Evolutionary conservation across 2,113 vertebrate genomes (phyloP).

Genomic region (Pluvialis apricaria): DNA sequence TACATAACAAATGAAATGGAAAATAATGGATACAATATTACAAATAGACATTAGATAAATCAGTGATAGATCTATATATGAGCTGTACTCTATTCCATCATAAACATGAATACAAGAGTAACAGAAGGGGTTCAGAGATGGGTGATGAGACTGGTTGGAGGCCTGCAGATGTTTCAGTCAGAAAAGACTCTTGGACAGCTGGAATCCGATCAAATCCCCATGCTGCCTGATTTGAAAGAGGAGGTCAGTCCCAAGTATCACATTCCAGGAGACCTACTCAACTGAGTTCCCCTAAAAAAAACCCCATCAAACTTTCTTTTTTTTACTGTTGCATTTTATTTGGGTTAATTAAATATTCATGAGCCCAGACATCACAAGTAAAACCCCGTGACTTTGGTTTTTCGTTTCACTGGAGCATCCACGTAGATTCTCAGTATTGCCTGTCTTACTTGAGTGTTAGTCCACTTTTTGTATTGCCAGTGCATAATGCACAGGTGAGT

Average conservation of each 20-base stretch:
- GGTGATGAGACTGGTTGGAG: not conserved
- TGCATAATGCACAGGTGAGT: not conserved
- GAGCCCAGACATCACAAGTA: not conserved
- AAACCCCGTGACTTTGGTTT: not conserved
- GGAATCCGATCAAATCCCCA: not conserved
- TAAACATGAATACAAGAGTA: not conserved
- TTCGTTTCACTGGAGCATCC: not conserved
- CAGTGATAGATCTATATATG: not conserved
- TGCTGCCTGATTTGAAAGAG: not conserved
- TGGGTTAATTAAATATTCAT: not conserved
- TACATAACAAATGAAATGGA: not conserved
- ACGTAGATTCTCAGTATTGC: not conserved
- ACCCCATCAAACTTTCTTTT: rapidly evolving
- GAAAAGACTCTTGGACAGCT: not conserved
- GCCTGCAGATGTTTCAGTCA: not conserved
- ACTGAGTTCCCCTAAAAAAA: not conserved
- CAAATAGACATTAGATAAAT: not conserved
- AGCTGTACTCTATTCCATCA: not conserved
- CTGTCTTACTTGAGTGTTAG: not conserved
- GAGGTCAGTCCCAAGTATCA: not conserved
- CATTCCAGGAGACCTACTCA: not conserved
- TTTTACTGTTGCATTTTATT: not conserved
- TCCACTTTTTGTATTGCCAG: not conserved
- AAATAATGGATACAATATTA: not conserved
- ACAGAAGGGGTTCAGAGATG: not conserved